Base-by-base conservation (phyloP, 2,888 invertebrate species). In the Vannuccia rotundouncinata region DNA sequence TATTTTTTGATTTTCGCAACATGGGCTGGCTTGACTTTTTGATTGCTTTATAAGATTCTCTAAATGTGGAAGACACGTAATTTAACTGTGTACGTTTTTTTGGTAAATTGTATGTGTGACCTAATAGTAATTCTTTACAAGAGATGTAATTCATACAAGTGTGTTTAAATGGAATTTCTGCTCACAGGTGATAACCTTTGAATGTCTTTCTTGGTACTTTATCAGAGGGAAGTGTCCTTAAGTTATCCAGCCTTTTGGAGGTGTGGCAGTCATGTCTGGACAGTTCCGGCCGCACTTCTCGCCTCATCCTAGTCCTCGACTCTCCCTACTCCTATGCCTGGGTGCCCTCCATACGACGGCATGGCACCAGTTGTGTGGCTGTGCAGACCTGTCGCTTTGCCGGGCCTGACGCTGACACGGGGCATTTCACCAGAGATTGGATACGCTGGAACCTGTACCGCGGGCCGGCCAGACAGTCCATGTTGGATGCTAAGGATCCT, bases 251-350 rank as follows among this genome's bases (percentile, higher is more conserved):
- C 5, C 79, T 88, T 30, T 77, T 87, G 60, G 85, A 85, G 74
- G 85, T 85, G 85, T 88, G 87, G 87, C 74, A 82, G 28, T 83
- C 84, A 59, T 59, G 59, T 82, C 77, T 31, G 74, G 29, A 45
- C 30, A 59, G 28, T 28, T 25, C 60, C 10, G 27, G 29, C 2
- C 27, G 79, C n/a, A 78, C 82, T n/a, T 75, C 86, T 30, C 83
- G 88, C 0, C 84, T 88, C 17, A 84, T 88, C 31, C 83, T 88
- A 1, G 83, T 88, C 0, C 83, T 87, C 30, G 88, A 88, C 82
- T 84, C 86, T 1, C 83, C 83, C 25, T 82, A 85, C 80, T 86
- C 87, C 5, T 84, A 84, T 82, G 81, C 83, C 81, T 88, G 87
- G 87, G 83, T 85, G n/a, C 82, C 84, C 31, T 82, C 83, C 0